Evolutionary conservation across 2,113 vertebrate genomes (phyloP).

Genomic region (Takifugu bimaculatus): DNA sequence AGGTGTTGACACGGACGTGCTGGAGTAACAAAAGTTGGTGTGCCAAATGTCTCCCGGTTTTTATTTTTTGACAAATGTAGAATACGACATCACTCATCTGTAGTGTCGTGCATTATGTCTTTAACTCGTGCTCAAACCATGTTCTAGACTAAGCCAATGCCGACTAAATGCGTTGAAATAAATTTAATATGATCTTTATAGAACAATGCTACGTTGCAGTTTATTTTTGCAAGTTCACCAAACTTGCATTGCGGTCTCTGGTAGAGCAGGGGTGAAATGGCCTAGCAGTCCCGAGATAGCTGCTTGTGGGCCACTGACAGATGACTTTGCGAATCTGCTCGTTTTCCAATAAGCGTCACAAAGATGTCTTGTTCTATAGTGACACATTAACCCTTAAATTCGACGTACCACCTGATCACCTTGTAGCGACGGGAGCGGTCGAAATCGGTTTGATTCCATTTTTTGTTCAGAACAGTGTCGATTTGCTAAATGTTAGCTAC

Average conservation of each 20-base stretch:
- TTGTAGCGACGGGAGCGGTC: fast-evolving
- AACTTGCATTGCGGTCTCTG: background rate
- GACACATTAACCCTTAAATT: background rate
- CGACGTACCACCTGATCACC: background rate
- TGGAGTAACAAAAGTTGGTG: background rate
- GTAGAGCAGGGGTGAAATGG: slow-evolving; percentile 14
- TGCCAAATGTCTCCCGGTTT: too few species aligned
- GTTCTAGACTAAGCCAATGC: background rate
- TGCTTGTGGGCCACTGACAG: slow-evolving; percentile 28
- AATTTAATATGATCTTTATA: background rate
- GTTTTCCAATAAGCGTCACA: background rate
- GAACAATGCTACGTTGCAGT: fast-evolving
- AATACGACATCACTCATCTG: too few species aligned
- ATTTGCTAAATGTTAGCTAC: slow-evolving; percentile 56
- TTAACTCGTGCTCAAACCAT: background rate
- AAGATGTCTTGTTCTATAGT: too few species aligned
- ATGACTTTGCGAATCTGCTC: slow-evolving; percentile 38
- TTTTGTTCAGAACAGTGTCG: background rate
- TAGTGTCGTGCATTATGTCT: background rate
- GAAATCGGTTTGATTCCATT: background rate
- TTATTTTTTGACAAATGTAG: too few species aligned
- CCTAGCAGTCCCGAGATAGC: slow-evolving; percentile 5
- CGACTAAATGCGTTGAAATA: background rate
- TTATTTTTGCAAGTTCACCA: background rate
- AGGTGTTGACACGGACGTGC: slow-evolving; percentile 18